These are phyloP conservation scores for Drosophila helvetica DNA, from an alignment of 2,888 invertebrate genomes.

Conservation along the genomic window DNA sequence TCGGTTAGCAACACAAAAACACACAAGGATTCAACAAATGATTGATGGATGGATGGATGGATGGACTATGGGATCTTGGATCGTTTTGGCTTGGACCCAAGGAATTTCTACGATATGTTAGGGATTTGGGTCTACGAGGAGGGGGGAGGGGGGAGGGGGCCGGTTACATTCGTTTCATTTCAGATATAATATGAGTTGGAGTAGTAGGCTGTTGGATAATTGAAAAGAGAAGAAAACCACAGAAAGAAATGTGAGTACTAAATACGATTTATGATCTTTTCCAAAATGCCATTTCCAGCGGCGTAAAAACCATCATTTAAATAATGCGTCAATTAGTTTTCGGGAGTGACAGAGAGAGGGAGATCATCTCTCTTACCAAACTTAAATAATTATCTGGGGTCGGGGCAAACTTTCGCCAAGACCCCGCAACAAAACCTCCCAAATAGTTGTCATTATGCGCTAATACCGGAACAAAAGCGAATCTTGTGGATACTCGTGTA, in stretches of 20 bases:
- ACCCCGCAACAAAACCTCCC: slow-evolving; percentile 44
- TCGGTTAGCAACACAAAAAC: slow-evolving; percentile 57
- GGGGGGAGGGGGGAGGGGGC: not conserved
- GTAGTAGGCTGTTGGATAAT: slow-evolving; percentile 56
- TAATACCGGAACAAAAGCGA: slow-evolving; percentile 43
- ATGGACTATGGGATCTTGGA: not conserved
- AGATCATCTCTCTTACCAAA: slow-evolving; percentile 40
- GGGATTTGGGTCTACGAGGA: not conserved
- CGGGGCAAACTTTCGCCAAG: slow-evolving; percentile 56
- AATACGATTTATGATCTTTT: slow-evolving; percentile 18
- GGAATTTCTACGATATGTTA: not conserved
- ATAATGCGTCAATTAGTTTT: slow-evolving; percentile 49
- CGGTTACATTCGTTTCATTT: slow-evolving; percentile 14
- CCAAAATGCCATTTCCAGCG: slow-evolving; percentile 26
- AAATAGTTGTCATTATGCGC: slow-evolving; percentile 70
- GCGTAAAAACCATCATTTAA: slow-evolving; percentile 22
- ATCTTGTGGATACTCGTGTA: slow-evolving; percentile 56
- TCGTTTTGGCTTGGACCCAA: not conserved
- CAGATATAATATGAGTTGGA: slow-evolving; percentile 64
- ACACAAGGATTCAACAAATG: slow-evolving; percentile 39
- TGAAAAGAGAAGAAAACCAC: slow-evolving; percentile 18
- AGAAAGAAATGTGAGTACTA: slow-evolving; percentile 23
- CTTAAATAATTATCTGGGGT: slow-evolving; percentile 56
- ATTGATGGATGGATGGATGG: not conserved
- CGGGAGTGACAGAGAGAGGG: not conserved